Evolutionary conservation across 2,113 vertebrate species (phyloP).

Genomic region (Alces alces): DNA sequence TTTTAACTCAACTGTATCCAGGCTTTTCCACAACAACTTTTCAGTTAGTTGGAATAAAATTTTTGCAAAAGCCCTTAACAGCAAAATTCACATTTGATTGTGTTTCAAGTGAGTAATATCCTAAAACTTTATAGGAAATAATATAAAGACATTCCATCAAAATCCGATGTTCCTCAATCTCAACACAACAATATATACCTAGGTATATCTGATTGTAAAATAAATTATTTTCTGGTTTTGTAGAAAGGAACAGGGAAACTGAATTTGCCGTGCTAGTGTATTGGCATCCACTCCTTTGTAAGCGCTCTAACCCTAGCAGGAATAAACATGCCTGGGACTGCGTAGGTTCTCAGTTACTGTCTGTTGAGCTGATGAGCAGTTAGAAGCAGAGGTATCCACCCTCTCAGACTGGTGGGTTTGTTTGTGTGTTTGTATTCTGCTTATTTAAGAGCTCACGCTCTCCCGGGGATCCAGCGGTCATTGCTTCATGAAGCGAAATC

Average conservation of each 20-base stretch:
- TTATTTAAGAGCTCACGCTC: neutral
- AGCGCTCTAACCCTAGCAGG: neutral
- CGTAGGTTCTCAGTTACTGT: neutral
- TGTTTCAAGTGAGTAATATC: neutral
- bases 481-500: neutral
- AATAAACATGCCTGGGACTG: neutral
- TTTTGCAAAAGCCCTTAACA: neutral
- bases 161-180: neutral
- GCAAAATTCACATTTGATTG: neutral
- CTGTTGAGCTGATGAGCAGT: neutral
- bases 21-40: neutral
- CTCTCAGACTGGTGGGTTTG: neutral
- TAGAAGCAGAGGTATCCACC: neutral
- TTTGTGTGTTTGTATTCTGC: neutral
- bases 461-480: neutral
- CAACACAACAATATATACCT: neutral
- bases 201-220: neutral
- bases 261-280: neutral
- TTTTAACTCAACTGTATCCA: neutral
- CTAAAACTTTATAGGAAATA: neutral
- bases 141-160: neutral
- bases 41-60: neutral
- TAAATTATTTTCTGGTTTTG: neutral
- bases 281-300: neutral
- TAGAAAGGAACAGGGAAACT: neutral